Conservation (phyloP, 2,797 vertebrate species). For the Menidia menidia region DNA sequence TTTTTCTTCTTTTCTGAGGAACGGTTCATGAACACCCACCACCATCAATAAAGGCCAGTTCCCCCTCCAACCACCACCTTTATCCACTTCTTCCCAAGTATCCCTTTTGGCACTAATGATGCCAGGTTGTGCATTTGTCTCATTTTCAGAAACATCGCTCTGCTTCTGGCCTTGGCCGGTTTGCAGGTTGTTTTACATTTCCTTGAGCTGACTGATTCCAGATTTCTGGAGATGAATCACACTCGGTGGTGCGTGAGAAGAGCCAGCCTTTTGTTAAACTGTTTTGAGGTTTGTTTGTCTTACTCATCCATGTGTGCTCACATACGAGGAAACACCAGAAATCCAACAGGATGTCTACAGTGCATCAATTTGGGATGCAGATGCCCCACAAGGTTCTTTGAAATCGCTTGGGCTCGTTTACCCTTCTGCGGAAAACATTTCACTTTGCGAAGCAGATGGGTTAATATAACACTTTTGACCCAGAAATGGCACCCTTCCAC, state of each 20-base stretch:
- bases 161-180: slow-evolving; percentile 43
- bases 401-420: slow-evolving; percentile 1
- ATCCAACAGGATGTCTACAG: slow-evolving; percentile 59
- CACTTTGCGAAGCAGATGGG: neutral
- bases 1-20: slow-evolving; percentile 63
- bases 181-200: slow-evolving; percentile 56
- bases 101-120: slow-evolving; percentile 59
- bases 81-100: slow-evolving; percentile 53
- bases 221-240: slow-evolving; percentile 69
- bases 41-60: slow-evolving; percentile 7
- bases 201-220: slow-evolving; percentile 74
- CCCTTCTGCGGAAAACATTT: neutral
- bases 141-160: slow-evolving; percentile 43
- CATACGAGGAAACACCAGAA: slow-evolving; percentile 56
- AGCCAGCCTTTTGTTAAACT: slow-evolving; percentile 63
- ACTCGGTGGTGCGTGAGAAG: slow-evolving; percentile 79
- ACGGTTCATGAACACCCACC: slow-evolving; percentile 52
- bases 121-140: slow-evolving; percentile 65
- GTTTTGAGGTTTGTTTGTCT: slow-evolving; percentile 75
- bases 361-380: slow-evolving; percentile 43
- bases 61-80: neutral
- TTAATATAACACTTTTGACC: neutral
- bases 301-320: slow-evolving; percentile 72
- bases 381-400: slow-evolving; percentile 38
- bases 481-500: neutral